Base-by-base conservation (phyloP, 2,888 invertebrate species). In the Dichetophora obliterata region DNA sequence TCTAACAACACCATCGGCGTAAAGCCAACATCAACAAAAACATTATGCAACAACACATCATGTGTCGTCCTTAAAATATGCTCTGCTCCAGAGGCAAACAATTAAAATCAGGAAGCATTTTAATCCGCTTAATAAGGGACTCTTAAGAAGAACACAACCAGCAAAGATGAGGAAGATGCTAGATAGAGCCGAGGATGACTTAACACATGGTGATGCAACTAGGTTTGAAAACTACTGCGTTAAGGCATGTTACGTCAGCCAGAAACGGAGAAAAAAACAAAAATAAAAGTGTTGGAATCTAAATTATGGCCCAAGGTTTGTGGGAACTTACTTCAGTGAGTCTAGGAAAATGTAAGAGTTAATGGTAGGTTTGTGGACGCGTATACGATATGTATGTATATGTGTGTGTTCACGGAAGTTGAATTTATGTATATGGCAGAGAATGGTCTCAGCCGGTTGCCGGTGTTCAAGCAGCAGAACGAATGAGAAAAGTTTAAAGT, bases 91-190 rank as follows among this genome's bases (percentile, higher is more conserved):
- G 54, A 24, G 52, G 83, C 82, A 86, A 84, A 86, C 87, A 87
- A 87, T 87, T 86, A 87, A 86, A 87, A 87, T 85, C 87, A 85
- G 87, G 86, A 85, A 86, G 86, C 85, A 85, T 86, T 86, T 87
- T 85, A 87, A 87, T 86, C 87, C 86, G 87, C 86, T 87, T 87
- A 87, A 87, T 86, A 87, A 86, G 83, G 82, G 83, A 82, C 80
- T 82, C 80, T 81, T 79, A 79, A 79, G 77, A 79, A 69, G 76
- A 52, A 52, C n/a, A 66, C 34, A 59, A 3, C n/a, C 43, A 34
- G n/a, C 24, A 27, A 31, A 16, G 27, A 48, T 61, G 77, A 68
- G 73, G 59, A 65, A 48, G 73, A 31, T 52, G 8, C 31, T n/a
- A n/a, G 14, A 3, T 52, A 19, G 19, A 52, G 52, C 5, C 6